phyloP scores from a whole-genome alignment of 2,113 vertebrate genomes.

The Centrocercus urophasianus region DNA sequence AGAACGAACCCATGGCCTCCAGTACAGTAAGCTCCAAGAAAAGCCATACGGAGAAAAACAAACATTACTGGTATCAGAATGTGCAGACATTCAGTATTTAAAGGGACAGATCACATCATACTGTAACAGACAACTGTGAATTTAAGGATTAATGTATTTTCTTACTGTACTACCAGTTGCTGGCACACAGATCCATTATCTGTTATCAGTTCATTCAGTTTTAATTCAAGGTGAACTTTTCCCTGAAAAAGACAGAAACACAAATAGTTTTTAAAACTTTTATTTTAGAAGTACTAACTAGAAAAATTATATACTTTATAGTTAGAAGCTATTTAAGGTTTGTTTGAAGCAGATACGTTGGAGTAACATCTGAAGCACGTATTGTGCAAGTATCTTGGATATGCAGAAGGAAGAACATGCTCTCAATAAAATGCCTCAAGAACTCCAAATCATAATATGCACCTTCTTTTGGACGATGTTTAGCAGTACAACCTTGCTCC shows the following conservation, averaged over 20 bases:
- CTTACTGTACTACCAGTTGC: constrained; percentile 93
- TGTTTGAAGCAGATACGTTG: too few species aligned
- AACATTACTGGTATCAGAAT: background rate
- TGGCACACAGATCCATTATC: constrained; percentile 93
- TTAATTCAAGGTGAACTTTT: constrained; percentile 97
- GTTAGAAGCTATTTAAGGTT: background rate
- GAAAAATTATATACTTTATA: background rate
- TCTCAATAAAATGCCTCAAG: background rate
- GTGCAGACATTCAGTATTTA: background rate
- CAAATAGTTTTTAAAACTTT: background rate
- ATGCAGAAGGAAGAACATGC: background rate
- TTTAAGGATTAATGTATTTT: constrained; percentile 40
- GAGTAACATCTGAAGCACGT: background rate
- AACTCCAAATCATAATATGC: background rate
- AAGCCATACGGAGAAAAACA: background rate
- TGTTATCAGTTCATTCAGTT: constrained; percentile 95
- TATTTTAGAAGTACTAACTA: background rate
- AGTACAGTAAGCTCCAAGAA: background rate
- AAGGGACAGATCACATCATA: background rate
- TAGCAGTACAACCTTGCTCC: background rate
- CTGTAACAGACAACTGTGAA: background rate
- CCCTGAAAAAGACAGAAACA: constrained; percentile 81
- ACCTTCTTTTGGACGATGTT: background rate
- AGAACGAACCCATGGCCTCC: background rate
- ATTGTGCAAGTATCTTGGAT: background rate